Evolutionary conservation across 2,797 vertebrate species (phyloP).

Genomic region (Melanotaenia trifasciata): DNA sequence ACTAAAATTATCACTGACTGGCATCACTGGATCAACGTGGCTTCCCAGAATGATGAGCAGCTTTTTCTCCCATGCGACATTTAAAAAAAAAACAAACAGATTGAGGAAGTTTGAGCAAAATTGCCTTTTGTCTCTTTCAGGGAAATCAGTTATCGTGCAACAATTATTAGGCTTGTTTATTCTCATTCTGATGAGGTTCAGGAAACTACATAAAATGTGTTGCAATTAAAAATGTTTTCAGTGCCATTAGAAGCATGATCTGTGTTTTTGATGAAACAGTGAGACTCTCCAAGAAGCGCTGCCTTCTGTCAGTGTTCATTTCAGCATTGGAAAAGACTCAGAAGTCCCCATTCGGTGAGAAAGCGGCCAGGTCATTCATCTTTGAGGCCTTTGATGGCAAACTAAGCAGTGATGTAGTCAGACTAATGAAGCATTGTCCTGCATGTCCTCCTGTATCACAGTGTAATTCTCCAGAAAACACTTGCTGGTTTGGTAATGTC

Average conservation of each 20-base stretch:
- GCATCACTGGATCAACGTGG: not conserved
- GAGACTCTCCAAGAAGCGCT: not conserved
- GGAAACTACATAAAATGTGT: too few species aligned
- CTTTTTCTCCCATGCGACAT: not conserved
- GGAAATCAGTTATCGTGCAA: not conserved
- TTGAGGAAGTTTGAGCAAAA: not conserved
- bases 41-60: not conserved
- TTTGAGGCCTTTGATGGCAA: constrained; percentile 3
- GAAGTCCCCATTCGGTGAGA: not conserved
- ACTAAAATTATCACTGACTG: constrained; percentile 12
- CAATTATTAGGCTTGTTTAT: not conserved
- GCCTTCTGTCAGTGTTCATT: not conserved
- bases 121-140: not conserved
- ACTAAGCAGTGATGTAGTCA: not conserved
- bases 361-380: not conserved
- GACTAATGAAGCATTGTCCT: not conserved
- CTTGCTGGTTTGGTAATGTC: not conserved
- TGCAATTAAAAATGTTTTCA: too few species aligned
- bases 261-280: not conserved
- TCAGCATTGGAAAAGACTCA: not conserved
- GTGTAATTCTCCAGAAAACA: too few species aligned
- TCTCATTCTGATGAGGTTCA: not conserved
- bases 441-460: not conserved
- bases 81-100: not conserved
- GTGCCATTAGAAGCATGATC: too few species aligned